Conservation (phyloP, 2,113 vertebrate species). For the Strix aluco region DNA sequence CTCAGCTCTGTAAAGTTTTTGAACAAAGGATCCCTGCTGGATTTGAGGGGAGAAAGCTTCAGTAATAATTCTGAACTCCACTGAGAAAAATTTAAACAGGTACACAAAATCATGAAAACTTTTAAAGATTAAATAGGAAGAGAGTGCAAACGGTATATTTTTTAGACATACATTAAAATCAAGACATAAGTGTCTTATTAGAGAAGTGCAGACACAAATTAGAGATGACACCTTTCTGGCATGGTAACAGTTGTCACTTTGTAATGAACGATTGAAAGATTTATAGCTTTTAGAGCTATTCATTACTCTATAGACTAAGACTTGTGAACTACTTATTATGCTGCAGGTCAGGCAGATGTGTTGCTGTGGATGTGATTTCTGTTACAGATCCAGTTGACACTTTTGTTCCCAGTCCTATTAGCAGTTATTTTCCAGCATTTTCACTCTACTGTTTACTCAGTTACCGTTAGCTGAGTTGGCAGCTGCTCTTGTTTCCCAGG, state of each 20-base stretch:
- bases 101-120: neutral
- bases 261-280: neutral
- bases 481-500: neutral
- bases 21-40: neutral
- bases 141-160: neutral
- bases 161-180: neutral
- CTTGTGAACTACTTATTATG: neutral
- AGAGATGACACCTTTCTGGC: neutral
- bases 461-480: neutral
- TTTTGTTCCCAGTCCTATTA: neutral
- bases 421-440: constrained; percentile 1
- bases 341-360: neutral
- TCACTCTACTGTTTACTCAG: neutral
- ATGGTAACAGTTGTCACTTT: neutral
- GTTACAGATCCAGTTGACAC: neutral
- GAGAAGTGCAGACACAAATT: neutral
- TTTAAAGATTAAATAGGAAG: neutral
- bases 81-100: neutral
- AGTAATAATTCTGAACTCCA: neutral
- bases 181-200: neutral
- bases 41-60: neutral
- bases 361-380: neutral
- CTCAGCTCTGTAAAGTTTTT: neutral
- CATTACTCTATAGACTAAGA: neutral
- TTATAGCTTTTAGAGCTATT: neutral